These are phyloP conservation scores for Calephelis perditalis DNA, from an alignment of 2,888 invertebrate species.

Conservation along the genomic window DNA sequence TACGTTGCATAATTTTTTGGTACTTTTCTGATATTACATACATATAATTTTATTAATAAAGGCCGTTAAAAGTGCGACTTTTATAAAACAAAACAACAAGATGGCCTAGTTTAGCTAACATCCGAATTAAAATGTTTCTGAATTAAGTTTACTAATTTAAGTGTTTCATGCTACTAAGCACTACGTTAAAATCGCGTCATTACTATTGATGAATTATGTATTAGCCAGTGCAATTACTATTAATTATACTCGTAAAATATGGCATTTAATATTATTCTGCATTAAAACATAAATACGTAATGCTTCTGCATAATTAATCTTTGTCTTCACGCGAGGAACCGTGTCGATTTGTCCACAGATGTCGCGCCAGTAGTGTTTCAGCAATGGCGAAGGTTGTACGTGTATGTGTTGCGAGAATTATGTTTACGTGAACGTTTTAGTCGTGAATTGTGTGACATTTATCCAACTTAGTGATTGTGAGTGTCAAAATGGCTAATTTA, in stretches of 20 bases:
- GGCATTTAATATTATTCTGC: slow-evolving; percentile 4
- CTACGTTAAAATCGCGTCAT: neutral
- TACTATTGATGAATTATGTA: neutral
- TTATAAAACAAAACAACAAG: no score
- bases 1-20: no score
- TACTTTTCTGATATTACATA: no score
- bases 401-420: slow-evolving; percentile 28
- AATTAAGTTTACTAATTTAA: neutral
- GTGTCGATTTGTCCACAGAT: slow-evolving; percentile 17
- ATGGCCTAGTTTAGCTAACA: no score
- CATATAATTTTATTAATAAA: no score
- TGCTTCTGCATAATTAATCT: slow-evolving; percentile 31
- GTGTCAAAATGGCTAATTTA: slow-evolving; percentile 60
- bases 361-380: slow-evolving; percentile 41
- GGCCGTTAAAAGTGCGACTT: no score
- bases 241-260: neutral
- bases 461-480: slow-evolving; percentile 28
- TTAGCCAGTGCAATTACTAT: neutral
- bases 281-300: slow-evolving; percentile 16
- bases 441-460: slow-evolving; percentile 22
- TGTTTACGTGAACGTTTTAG: slow-evolving; percentile 48
- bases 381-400: slow-evolving; percentile 43
- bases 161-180: neutral
- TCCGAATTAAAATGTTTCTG: no score
- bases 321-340: slow-evolving; percentile 32